Evolutionary conservation across 64 coral and sea anemone species (phyloP).

Genomic region (Montipora capricornis): DNA sequence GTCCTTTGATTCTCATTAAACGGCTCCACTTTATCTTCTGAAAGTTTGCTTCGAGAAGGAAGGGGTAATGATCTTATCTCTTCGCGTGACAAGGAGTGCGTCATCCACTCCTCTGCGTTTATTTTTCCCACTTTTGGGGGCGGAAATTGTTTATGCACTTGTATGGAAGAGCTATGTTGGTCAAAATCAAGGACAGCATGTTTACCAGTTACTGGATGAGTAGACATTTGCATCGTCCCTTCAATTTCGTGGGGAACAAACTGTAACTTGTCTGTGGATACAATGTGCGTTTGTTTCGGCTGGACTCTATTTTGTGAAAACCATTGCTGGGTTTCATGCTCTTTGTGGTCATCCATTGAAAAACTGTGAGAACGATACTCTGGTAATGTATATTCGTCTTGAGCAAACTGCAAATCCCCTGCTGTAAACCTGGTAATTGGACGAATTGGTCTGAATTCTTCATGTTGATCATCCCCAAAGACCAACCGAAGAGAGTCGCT

Average conservation of each 20-base stretch:
- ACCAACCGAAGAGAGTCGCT: background rate
- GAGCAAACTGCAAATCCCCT: background rate
- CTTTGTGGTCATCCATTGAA: background rate
- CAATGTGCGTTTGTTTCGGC: background rate
- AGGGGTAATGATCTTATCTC: background rate
- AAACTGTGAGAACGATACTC: background rate
- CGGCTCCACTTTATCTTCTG: background rate
- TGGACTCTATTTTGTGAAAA: background rate
- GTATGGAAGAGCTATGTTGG: background rate
- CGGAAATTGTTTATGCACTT: too few species aligned
- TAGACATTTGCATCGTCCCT: background rate
- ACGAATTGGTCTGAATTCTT: background rate
- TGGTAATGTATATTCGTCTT: background rate
- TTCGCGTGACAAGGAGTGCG: background rate
- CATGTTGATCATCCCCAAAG: background rate
- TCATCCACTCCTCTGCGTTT: background rate
- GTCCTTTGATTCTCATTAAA: background rate
- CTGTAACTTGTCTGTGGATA: background rate
- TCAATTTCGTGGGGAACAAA: background rate
- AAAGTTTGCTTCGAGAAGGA: background rate
- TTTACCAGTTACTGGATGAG: background rate
- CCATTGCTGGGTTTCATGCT: background rate
- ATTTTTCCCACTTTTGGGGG: background rate
- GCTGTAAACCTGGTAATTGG: background rate
- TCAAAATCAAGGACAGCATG: background rate